Percentiles rank a stretch among this genome's conserved stretches.
Conservation (phyloP, 2,797 vertebrate species). For the Poeciliopsis turneri region DNA sequence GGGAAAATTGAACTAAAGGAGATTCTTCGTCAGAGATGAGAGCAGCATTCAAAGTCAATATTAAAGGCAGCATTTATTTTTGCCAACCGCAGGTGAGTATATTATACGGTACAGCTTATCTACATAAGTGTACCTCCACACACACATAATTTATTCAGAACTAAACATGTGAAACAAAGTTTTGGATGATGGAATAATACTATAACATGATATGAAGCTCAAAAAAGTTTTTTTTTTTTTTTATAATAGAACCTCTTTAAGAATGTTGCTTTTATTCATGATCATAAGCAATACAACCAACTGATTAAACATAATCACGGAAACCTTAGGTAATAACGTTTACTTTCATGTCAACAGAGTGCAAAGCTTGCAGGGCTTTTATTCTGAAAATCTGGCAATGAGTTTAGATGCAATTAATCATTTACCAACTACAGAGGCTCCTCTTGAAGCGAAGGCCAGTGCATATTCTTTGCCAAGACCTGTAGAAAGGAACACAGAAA, state of each 20-base stretch:
- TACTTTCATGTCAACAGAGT: background rate
- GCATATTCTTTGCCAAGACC: conserved; percentile 94
- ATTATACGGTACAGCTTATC: conserved; percentile 4
- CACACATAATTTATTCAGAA: background rate
- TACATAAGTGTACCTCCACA: background rate
- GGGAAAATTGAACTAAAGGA: conserved; percentile 33
- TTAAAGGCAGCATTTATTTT: background rate
- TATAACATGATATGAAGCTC: no score
- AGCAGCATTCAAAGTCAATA: background rate
- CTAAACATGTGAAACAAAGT: background rate
- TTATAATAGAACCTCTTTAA: background rate
- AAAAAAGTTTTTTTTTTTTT: no score
- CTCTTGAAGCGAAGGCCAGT: conserved; percentile 94
- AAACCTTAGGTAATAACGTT: background rate
- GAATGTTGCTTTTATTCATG: background rate
- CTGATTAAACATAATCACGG: background rate
- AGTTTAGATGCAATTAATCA: conserved; percentile 12
- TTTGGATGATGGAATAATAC: background rate
- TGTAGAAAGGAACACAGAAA: conserved; percentile 55
- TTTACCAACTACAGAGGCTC: conserved; percentile 94
- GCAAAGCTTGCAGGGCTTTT: background rate
- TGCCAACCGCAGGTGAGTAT: background rate
- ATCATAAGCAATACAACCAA: background rate
- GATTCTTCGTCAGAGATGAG: conserved; percentile 55
- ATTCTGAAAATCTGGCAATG: background rate